These are phyloP conservation scores for Agriopis leucophaearia DNA, from an alignment of 2,888 invertebrate species.

Conservation along the genomic window DNA sequence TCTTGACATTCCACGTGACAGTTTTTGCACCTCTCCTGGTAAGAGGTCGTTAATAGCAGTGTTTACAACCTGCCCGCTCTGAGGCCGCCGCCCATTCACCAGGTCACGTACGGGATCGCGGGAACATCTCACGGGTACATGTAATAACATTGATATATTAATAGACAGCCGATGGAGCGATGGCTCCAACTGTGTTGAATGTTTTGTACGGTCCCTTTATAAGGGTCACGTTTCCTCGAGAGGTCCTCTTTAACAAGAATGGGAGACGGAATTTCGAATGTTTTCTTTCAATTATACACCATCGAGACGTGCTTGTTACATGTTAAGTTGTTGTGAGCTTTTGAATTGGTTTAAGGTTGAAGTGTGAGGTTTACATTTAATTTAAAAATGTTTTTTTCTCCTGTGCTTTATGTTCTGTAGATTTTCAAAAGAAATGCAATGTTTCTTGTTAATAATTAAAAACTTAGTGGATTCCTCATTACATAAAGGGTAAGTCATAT, in stretches of 20 bases:
- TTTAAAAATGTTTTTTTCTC: background rate
- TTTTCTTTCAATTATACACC: slow-evolving; percentile 74
- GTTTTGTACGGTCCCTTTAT: slow-evolving; percentile 68
- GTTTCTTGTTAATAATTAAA: background rate
- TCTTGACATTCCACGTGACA: slow-evolving; percentile 64
- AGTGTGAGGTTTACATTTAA: slow-evolving; percentile 25
- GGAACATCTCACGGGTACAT: slow-evolving; percentile 66
- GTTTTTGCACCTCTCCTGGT: slow-evolving; percentile 69
- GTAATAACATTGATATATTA: slow-evolving; percentile 69
- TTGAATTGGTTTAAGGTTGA: slow-evolving; percentile 49
- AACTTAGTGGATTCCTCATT: too few species aligned
- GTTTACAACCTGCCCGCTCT: slow-evolving; percentile 82
- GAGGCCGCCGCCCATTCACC: slow-evolving; percentile 72
- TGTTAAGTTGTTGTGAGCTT: slow-evolving; percentile 51
- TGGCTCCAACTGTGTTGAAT: slow-evolving; percentile 57
- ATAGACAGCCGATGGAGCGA: slow-evolving; percentile 61
- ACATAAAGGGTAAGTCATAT: too few species aligned
- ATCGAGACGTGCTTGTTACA: slow-evolving; percentile 62
- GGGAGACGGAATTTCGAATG: slow-evolving; percentile 69
- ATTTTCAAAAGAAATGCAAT: background rate
- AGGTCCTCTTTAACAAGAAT: slow-evolving; percentile 72
- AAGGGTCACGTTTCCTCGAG: slow-evolving; percentile 80
- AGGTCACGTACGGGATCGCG: slow-evolving; percentile 74
- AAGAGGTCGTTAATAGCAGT: slow-evolving; percentile 74
- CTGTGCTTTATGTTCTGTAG: background rate